Conservation (phyloP, 2,113 vertebrate genomes). For the human region GRCh38 chr1:53716501-53717000, state of each 20-base stretch:
- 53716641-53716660: slow-evolving; percentile 3
- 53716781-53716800: slow-evolving; percentile 6
- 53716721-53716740: not conserved
- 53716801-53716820: not conserved
- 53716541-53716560: not conserved
- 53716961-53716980: not conserved
- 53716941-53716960: not conserved
- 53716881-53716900: not conserved
- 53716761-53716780: not conserved
- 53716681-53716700: not conserved
- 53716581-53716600: not conserved
- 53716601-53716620: not conserved
- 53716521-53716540: not conserved
- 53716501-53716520: not conserved
- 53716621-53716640: slow-evolving; percentile 6
- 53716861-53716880: not conserved
- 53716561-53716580: not conserved
- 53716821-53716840: not conserved
- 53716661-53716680: not conserved
- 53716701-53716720: not conserved
- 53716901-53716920: not conserved
- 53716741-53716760: not conserved
- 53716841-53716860: not conserved
- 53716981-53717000: not conserved
- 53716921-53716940: not conserved